Base-by-base conservation (phyloP, 2,113 vertebrate genomes). In the Bambusicola thoracicus region DNA sequence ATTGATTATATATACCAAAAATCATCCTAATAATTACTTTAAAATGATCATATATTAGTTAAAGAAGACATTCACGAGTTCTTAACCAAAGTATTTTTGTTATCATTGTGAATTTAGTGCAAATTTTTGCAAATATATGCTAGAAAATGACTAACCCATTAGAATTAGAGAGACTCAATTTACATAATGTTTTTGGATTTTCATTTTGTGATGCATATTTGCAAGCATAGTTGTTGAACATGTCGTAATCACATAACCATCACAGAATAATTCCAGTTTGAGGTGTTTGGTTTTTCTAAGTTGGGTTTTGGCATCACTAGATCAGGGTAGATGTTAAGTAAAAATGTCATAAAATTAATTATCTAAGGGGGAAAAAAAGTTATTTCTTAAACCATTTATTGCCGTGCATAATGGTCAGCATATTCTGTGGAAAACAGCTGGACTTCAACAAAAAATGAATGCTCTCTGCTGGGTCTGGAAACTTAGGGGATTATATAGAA, bases 221-320 rank as follows among this genome's bases (percentile, higher is more conserved):
- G n/a, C 46, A 49, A 25, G 46, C 21, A 29, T 49, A 36, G 34
- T 20, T 69, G 22, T 48, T 36, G 24, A 48, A 30, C 2, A 11
- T 21, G 62, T 12, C n/a, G 6, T 32, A 18, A 36, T 2, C 36
- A 76, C 38, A 59, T 12, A 17, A 62, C 56, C 1, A 4, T 3
- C 29, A 32, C 10, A 19, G 13, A 73, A 80, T 3, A 41, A 12
- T 63, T 86, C 12, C 20, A 30, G 3, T 43, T 84, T 85, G 59
- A 51, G 30, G 2, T 30, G 4, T 2, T 2, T 17, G 2, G 21
- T 2, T 14, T 40, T 73, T 46, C 41, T 15, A 32, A n/a, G 7
- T 55, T 87, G 14, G 25, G 17, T 65, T 81, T 72, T 75, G 14
- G 7, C 24, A 65, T 68, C 5, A 56, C 3, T 10, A 75, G 58